These are phyloP conservation scores for Syrrhaptes paradoxus DNA, from an alignment of 2,113 vertebrate genomes.

Conservation along the genomic window DNA sequence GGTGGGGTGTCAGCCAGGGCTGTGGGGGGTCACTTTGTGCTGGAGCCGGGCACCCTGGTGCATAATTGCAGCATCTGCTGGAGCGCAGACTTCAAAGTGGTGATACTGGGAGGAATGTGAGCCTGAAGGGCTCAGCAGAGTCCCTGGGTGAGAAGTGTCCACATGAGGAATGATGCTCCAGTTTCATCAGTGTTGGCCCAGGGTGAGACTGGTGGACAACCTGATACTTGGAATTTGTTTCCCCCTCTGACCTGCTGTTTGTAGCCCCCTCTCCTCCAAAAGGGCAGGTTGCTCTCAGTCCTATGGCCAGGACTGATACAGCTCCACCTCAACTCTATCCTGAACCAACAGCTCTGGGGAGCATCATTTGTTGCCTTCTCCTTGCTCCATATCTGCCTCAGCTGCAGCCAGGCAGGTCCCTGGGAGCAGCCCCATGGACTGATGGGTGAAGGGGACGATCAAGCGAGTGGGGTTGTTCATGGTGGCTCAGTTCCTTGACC, in stretches of 20 bases:
- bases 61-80: background rate
- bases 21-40: background rate
- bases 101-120: background rate
- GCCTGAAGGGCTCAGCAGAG: background rate
- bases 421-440: background rate
- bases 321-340: background rate
- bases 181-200: background rate
- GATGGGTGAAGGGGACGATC: background rate
- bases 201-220: background rate
- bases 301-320: background rate
- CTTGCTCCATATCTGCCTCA: background rate
- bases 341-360: background rate
- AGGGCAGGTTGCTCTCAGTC: background rate
- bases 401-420: background rate
- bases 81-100: background rate
- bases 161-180: fast-evolving
- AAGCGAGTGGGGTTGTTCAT: background rate
- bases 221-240: background rate
- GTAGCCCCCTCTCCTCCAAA: background rate
- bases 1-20: background rate
- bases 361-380: background rate
- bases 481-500: background rate
- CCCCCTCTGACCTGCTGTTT: background rate
- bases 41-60: background rate
- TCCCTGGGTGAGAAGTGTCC: background rate